A percentile compares a stretch with the other conserved stretches of the same genome.
Evolutionary conservation across 2,888 invertebrate genomes (phyloP).

Genomic region (Creontiades dilutus): DNA sequence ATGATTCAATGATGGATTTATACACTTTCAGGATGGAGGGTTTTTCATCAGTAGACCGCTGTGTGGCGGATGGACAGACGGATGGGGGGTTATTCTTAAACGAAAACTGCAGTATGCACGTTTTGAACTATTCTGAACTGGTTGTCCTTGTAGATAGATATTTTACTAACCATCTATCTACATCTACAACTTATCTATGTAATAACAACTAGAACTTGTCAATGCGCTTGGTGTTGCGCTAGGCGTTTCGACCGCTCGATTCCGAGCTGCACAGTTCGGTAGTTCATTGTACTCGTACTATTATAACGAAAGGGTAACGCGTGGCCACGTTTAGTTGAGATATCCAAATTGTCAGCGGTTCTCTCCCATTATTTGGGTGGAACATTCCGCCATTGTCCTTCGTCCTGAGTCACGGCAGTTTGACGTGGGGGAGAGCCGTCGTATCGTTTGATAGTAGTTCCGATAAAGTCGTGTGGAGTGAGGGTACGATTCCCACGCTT

Average conservation of each 20-base stretch:
- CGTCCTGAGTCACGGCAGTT: not conserved
- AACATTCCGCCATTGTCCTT: not conserved
- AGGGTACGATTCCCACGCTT: conserved; percentile 29
- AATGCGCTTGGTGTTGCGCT: not conserved
- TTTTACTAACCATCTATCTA: too few relatives aligned
- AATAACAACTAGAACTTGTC: conserved; percentile 6
- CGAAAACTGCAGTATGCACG: too few relatives aligned
- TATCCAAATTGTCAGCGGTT: conserved; percentile 21
- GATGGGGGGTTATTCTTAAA: too few relatives aligned
- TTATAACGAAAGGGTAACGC: conserved; percentile 10
- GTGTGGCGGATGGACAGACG: too few relatives aligned
- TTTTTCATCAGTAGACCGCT: too few relatives aligned
- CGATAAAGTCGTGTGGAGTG: conserved; percentile 16
- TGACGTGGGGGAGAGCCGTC: conserved; percentile 28
- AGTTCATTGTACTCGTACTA: conserved; percentile 19
- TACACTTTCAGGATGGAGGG: too few relatives aligned
- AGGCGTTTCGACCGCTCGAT: not conserved
- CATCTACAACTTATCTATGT: not conserved
- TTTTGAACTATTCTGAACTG: too few relatives aligned
- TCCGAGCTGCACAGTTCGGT: not conserved
- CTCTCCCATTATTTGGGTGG: conserved; percentile 20
- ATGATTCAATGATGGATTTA: too few relatives aligned
- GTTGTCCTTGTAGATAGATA: too few relatives aligned
- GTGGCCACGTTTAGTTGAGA: conserved; percentile 34
- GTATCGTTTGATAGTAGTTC: not conserved